A percentile compares a stretch with the other conserved stretches of the same genome.
phyloP scores from a whole-genome alignment of 2,797 vertebrate species.

The Acipenser ruthenus region DNA sequence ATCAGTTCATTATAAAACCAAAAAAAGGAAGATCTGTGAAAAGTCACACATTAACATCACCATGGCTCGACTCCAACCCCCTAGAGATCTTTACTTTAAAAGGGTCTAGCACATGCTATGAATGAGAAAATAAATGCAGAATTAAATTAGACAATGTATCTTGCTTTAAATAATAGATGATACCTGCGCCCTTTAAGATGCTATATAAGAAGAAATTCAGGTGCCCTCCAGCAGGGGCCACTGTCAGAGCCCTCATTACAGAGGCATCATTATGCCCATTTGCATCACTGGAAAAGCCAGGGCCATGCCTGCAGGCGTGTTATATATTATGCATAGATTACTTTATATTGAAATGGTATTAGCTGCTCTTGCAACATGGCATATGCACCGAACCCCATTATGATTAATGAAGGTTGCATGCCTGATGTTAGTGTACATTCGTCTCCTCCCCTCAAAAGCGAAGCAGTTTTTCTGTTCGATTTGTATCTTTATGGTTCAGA shows the following conservation, averaged over 20 bases:
- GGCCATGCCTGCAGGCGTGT: not conserved
- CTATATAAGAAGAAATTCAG: too few relatives aligned
- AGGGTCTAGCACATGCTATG: too few relatives aligned
- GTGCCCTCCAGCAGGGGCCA: not conserved
- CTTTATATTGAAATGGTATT: slow-evolving; percentile 1
- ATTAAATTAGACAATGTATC: too few relatives aligned
- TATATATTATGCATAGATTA: slow-evolving; percentile 12
- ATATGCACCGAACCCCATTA: slow-evolving; percentile 8
- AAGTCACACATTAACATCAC: too few relatives aligned
- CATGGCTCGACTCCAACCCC: too few relatives aligned
- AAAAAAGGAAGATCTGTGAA: too few relatives aligned
- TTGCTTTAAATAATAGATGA: too few relatives aligned
- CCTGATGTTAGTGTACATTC: not conserved
- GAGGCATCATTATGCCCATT: slow-evolving; percentile 8
- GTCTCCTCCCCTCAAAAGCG: too few relatives aligned
- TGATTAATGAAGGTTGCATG: slow-evolving; percentile 5
- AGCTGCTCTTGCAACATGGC: not conserved
- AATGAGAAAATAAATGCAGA: too few relatives aligned
- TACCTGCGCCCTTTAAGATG: too few relatives aligned
- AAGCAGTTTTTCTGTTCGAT: slow-evolving; percentile 8
- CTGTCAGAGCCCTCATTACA: not conserved
- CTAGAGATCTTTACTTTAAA: too few relatives aligned
- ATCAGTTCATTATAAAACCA: too few relatives aligned
- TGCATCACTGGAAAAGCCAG: not conserved
- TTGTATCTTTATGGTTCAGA: slow-evolving; percentile 12